phyloP scores from a whole-genome alignment of 2,888 invertebrate genomes.

The Drosophila stalkeri region DNA sequence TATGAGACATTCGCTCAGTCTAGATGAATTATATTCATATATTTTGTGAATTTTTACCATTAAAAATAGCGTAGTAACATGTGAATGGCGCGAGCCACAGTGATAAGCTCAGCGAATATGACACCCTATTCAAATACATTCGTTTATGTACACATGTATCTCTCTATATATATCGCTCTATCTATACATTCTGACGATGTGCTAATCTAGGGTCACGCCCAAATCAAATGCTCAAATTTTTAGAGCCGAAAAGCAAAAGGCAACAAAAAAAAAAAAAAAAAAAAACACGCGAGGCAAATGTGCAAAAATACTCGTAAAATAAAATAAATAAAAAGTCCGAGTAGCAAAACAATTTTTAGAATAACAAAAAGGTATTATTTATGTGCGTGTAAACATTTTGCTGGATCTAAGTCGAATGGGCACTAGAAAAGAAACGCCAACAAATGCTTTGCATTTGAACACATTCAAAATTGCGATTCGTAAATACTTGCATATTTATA shows the following conservation, averaged over 20 bases:
- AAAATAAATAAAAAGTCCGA: conserved; percentile 22
- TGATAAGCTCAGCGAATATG: conserved; percentile 53
- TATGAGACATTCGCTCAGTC: conserved; percentile 4
- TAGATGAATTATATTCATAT: conserved; percentile 25
- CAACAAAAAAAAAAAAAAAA: conserved; percentile 27
- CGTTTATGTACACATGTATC: background rate
- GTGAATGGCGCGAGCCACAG: conserved; percentile 69
- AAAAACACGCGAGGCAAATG: conserved; percentile 24
- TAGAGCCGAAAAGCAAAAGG: conserved; percentile 12
- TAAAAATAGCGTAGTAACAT: conserved; percentile 66
- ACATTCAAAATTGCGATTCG: conserved; percentile 22
- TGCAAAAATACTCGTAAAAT: conserved; percentile 45
- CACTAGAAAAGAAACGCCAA: conserved; percentile 17
- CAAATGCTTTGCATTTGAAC: conserved; percentile 27
- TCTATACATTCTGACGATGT: conserved; percentile 19
- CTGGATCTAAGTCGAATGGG: conserved; percentile 44
- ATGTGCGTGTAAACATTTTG: conserved; percentile 58
- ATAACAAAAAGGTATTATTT: conserved; percentile 55
- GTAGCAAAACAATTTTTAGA: conserved; percentile 15
- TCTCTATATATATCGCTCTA: background rate
- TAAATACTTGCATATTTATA: conserved; percentile 31
- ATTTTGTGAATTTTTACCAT: conserved; percentile 21
- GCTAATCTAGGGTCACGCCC: conserved; percentile 55
- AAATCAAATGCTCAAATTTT: conserved; percentile 40
- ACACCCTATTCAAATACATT: conserved; percentile 8